phyloP scores from a whole-genome alignment of 2,888 invertebrate species.

The Ligdia adustata region DNA sequence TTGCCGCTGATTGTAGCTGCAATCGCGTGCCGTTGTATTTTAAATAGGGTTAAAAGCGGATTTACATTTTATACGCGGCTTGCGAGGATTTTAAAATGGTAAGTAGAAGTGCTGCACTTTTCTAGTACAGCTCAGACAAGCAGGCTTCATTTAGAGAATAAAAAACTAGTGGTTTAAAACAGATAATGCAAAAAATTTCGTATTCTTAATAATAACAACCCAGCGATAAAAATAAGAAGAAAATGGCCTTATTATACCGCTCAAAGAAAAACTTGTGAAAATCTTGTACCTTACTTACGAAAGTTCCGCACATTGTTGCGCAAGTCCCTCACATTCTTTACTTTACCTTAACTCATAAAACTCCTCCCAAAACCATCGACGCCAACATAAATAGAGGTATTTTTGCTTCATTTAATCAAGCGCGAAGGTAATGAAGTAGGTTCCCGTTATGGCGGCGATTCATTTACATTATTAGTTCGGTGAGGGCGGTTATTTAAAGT shows the following conservation, averaged over 20 bases:
- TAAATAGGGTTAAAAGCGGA: slow-evolving; percentile 31
- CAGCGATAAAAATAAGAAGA: too few relatives aligned
- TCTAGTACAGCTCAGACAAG: slow-evolving; percentile 2
- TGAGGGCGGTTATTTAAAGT: slow-evolving; percentile 44
- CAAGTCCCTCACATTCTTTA: slow-evolving; percentile 12
- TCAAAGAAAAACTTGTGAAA: background rate
- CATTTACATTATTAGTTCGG: slow-evolving; percentile 44
- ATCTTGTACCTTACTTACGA: slow-evolving; percentile 9
- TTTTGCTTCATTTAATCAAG: slow-evolving; percentile 29
- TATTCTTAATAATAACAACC: background rate
- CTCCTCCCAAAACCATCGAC: slow-evolving; percentile 11
- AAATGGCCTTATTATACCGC: background rate
- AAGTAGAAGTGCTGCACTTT: slow-evolving; percentile 22
- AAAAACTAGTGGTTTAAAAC: background rate
- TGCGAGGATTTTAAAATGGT: slow-evolving; percentile 23
- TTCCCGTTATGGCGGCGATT: slow-evolving; percentile 31
- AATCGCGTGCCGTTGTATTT: slow-evolving; percentile 52
- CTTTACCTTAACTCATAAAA: slow-evolving; percentile 7
- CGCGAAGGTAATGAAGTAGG: slow-evolving; percentile 29
- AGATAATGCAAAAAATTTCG: background rate
- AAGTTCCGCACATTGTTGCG: slow-evolving; percentile 9
- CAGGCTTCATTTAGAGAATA: slow-evolving; percentile 4
- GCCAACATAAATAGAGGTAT: slow-evolving; percentile 18
- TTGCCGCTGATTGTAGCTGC: slow-evolving; percentile 47
- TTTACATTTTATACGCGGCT: slow-evolving; percentile 32